phyloP scores from a whole-genome alignment of 35 echinoderm and acorn worm species.

The Patiria miniata region DNA sequence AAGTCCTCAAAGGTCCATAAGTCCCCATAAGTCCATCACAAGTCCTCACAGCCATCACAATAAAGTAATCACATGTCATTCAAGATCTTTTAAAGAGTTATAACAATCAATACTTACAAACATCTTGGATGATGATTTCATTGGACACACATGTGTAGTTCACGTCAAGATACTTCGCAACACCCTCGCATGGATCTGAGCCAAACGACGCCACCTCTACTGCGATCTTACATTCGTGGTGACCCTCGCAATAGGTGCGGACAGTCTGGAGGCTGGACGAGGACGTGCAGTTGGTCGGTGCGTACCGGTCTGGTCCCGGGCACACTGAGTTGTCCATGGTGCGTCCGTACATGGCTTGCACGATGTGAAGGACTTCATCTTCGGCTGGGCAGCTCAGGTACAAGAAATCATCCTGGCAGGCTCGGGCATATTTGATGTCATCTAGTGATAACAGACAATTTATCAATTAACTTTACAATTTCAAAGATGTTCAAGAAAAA shows the following conservation, averaged over 20 bases:
- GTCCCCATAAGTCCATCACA: no score
- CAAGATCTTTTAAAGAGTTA: background rate
- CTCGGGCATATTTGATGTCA: constrained; percentile 57
- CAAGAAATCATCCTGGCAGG: constrained; percentile 83
- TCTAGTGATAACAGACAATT: constrained; percentile 31
- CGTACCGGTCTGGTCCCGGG: constrained; percentile 23
- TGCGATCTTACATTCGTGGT: constrained; percentile 76
- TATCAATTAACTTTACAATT: background rate
- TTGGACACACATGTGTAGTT: constrained; percentile 79
- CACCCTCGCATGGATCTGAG: constrained; percentile 69
- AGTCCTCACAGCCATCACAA: background rate
- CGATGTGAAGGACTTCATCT: constrained; percentile 60
- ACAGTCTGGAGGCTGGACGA: constrained; percentile 44
- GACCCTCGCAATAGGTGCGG: constrained; percentile 68
- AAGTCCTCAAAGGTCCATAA: no score
- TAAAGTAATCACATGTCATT: background rate
- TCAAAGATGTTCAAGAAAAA: no score
- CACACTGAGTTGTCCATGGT: constrained; percentile 72
- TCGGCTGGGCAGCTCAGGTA: constrained; percentile 49
- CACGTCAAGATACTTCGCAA: constrained; percentile 79
- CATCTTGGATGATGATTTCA: constrained; percentile 60
- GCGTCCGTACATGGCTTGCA: constrained; percentile 77
- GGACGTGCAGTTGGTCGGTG: constrained; percentile 67
- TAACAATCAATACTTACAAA: constrained; percentile 64
- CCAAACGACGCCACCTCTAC: constrained; percentile 60